Evolutionary conservation across 2,113 vertebrate species (phyloP).

Genomic region (Festucalex cinctus): DNA sequence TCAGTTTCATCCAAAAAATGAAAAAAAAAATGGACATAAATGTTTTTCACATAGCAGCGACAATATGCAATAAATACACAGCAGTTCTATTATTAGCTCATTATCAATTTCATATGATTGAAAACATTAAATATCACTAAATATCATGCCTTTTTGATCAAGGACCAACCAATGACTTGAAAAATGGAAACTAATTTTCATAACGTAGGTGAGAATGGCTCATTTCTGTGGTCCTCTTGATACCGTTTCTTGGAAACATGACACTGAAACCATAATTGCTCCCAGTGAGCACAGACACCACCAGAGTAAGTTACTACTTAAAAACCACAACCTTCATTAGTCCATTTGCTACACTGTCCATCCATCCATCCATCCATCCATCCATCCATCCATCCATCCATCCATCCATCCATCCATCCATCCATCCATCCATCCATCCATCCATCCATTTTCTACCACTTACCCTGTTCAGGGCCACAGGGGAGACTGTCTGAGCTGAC

Average conservation of each 20-base stretch:
- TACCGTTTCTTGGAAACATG: slow-evolving; percentile 1
- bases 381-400: background rate
- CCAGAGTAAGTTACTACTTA: background rate
- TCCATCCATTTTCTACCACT: background rate
- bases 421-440: background rate
- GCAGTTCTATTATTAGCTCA: too few relatives aligned
- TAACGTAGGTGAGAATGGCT: background rate
- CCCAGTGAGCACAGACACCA: background rate
- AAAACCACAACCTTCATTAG: slow-evolving; percentile 4
- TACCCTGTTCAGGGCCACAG: background rate
- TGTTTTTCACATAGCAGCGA: too few relatives aligned
- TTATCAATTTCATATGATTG: background rate
- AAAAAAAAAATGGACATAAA: too few relatives aligned
- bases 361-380: background rate
- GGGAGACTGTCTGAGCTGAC: background rate
- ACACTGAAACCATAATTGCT: slow-evolving; percentile 1
- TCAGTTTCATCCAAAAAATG: too few relatives aligned
- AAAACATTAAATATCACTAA: too few relatives aligned
- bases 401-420: background rate
- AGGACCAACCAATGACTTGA: background rate
- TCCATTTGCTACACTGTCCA: background rate
- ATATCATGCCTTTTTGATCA: background rate
- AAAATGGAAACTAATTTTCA: background rate
- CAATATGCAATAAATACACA: too few relatives aligned
- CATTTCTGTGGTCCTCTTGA: background rate